Base-by-base conservation (phyloP, 2,888 invertebrate genomes). In the Scaptomyza reducta region DNA sequence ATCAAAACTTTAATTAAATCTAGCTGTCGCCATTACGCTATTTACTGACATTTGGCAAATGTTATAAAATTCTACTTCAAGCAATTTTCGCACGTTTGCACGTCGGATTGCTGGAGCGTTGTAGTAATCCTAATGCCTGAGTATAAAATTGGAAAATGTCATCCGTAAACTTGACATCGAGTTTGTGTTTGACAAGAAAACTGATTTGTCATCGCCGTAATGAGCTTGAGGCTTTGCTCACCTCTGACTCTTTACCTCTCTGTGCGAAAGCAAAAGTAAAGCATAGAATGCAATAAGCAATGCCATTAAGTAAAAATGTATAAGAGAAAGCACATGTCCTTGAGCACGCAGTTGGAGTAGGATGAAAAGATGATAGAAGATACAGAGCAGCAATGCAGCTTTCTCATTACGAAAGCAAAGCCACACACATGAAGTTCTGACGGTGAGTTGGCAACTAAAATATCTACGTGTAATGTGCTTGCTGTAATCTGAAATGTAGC, bases 201-300 rank as follows among this genome's bases (percentile, higher is more conserved):
- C 88, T 88, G 84, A 84, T 84, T 84, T 84, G 88, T 84, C 84
- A 84, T 88, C 54, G 70, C 64, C 44, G 82, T 88, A 84, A 88
- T 88, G 72, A 88, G 84, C 84, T 87, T 50, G 71, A 74, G 72
- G 87, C 81, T 63, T 65, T 69, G 70, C 65, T 58, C 41, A 41
- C 42, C 62, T 44, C 78, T 67, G 68, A n/a, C 44, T 14, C 38
- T 42, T 35, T 35, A 14, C 5, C 22, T 50, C 14, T 7, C 2
- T 14, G 38, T 66, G 80, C 67, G 81, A 78, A 65, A 76, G 82
- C 81, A 88, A 88, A 84, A 88, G 87, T 84, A 70, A 76, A 85
- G 71, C 65, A 70, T 59, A 73, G 71, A 86, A 67, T 88, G 87
- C 84, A 76, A 71, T 88, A 79, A 83, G 79, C 88, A 86, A 65